Evolutionary conservation across 2,113 vertebrate genomes (phyloP), one percentile per base, ranked within the genome.

Genomic region (Progne subis): DNA sequence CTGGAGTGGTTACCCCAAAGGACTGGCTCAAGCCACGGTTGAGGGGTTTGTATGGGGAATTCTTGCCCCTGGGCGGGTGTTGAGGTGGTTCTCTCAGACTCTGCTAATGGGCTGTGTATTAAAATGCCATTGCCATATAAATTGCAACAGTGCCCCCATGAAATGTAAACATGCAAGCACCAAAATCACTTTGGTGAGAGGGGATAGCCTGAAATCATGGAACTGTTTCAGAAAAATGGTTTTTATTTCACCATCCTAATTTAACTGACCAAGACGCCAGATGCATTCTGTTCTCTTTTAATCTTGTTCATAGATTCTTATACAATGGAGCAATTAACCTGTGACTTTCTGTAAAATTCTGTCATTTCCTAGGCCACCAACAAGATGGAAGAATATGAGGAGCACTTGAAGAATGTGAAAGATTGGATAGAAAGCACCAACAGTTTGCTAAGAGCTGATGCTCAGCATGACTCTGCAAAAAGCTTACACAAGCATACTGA

Each of bases 351-450:
- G 44, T 78, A 57, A 95, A 79, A 89, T 18, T 11, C 5, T 96
- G 25, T 92, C 8, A 67, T 91, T 78, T 96, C 14, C 60, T 96
- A 99, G 99, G 98, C 98, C 79, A 97, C 97, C 14, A 86, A 72
- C 32, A 99, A 98, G 97, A 97, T 99, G 63, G 98, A 99, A 96
- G 98, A 99, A 63, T 99, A 98, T 63, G 91, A 98, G 21, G 99
- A 99, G 69, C 98, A 99, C 96, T 93, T 99, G 90, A 98, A 96
- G 86, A 98, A 97, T 43, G 98, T 98, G 7, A 91, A 97, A 43
- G 94, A 90, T 53, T 99, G 99, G 99, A 98, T 99, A 93, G 91
- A 97, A 32, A 99, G 98, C 53, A 98, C 98, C 44, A 96, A 96
- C 57, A 83, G 49, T 20, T 98, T 99, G 98, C 97, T 99, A 20